phyloP scores from a whole-genome alignment of 2,888 invertebrate genomes.

The Andrena dorsata region DNA sequence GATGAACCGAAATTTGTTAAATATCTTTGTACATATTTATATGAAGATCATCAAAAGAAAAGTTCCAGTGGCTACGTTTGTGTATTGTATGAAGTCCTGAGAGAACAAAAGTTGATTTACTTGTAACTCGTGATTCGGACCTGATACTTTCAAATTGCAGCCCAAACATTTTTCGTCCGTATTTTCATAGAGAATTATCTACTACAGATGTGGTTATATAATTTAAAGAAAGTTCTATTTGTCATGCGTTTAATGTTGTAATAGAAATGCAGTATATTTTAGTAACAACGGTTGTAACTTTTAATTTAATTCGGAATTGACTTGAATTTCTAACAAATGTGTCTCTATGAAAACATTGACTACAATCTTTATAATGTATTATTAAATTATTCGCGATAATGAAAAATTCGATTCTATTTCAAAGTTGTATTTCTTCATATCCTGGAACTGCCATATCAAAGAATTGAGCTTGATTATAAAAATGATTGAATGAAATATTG shows the following conservation, averaged over 20 bases:
- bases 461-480: conserved; percentile 84
- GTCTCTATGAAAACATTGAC: conserved; percentile 66
- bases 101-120: conserved; percentile 58
- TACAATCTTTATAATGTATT: conserved; percentile 12
- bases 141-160: conserved; percentile 44
- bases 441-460: conserved; percentile 90
- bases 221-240: conserved; percentile 16
- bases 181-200: conserved; percentile 67
- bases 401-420: conserved; percentile 35
- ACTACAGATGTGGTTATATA: not conserved
- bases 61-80: conserved; percentile 76
- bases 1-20: conserved; percentile 78
- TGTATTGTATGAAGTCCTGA: conserved; percentile 56
- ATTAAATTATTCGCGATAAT: conserved; percentile 33
- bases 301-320: not conserved
- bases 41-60: conserved; percentile 75
- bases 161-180: conserved; percentile 44
- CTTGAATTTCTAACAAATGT: conserved; percentile 4
- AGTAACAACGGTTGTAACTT: not conserved
- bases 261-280: not conserved
- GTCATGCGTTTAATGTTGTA: not conserved
- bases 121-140: conserved; percentile 60
- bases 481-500: conserved; percentile 76
- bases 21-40: conserved; percentile 81
- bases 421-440: conserved; percentile 86